Base-by-base conservation (phyloP, 2,797 vertebrate species). In the Helicolenus hilgendorfi region DNA sequence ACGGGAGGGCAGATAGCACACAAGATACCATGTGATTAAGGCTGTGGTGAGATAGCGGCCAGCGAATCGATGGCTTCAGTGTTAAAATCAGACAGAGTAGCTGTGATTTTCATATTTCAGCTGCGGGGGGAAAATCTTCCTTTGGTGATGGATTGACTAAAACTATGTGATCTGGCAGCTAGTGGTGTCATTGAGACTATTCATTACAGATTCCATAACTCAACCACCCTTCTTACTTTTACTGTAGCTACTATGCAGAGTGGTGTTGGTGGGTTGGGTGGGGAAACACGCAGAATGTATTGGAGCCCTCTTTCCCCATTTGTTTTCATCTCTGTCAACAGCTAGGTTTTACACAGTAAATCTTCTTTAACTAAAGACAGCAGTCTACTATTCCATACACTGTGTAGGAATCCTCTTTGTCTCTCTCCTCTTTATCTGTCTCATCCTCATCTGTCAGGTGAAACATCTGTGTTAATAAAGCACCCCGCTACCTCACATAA, bases 11-110 rank as follows among this genome's bases (percentile, higher is more conserved):
- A 94, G 95, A 95, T 94, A 78, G 87, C 77, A 74, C 90, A 89
- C 11, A 15, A 92, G 93, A 95, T 94, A 93, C 31, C 77, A 45
- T 63, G 81, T 95, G 94, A 96, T 96, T 95, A 96, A 90, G 81
- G 82, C 86, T n/a, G 73, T 4, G 56, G 77, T 79, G 79, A 89
- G 87, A 94, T 60, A 77, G 38, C 22, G 24, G 22, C 33, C 53
- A 38, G 78, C 79, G 85, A 92, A 92, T 89, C 87, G 81, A 92
- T 93, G 90, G 85, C 69, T 59, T 73, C 68, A 63, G 82, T 82
- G 92, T 93, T 90, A 86, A 91, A 93, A 86, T 29, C 18, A 60
- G 86, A 91, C 68, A 79, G 88, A 81, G 71, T 18, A 49, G 84
- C 80, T 78, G 81, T 41, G 75, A 89, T 92, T 89, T 91, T 89